Conservation (phyloP, 2,797 vertebrate genomes). For the Gila robusta region DNA sequence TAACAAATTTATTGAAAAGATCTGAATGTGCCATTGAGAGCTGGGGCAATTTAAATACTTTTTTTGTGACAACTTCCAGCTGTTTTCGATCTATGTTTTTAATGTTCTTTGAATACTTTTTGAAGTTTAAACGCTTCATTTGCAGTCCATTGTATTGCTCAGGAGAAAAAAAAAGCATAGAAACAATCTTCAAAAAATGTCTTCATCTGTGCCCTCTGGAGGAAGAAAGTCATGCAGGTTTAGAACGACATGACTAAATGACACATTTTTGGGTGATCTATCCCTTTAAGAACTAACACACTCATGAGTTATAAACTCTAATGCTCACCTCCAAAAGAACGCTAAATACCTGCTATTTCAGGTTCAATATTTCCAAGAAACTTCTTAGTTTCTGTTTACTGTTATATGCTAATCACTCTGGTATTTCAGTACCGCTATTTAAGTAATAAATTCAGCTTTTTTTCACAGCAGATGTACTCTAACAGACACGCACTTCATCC, state of each 20-base stretch:
- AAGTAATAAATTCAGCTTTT: slow-evolving; percentile 19
- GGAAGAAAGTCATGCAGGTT: neutral
- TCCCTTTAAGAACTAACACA: neutral
- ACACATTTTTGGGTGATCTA: neutral
- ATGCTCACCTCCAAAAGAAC: neutral
- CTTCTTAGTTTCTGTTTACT: neutral
- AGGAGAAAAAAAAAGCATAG: neutral
- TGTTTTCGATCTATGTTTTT: neutral
- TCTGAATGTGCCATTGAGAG: neutral
- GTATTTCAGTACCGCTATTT: neutral
- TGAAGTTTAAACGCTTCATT: neutral
- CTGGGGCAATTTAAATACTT: neutral
- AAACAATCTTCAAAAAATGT: neutral
- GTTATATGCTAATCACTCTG: slow-evolving; percentile 25
- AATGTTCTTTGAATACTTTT: neutral
- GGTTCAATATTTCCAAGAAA: slow-evolving; percentile 14
- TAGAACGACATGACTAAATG: neutral
- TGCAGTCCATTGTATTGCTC: neutral
- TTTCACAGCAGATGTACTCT: slow-evolving; percentile 4
- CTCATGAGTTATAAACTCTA: neutral
- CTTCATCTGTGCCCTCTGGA: neutral
- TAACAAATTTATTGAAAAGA: neutral
- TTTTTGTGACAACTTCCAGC: neutral
- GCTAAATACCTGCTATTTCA: slow-evolving; percentile 1
- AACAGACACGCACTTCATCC: neutral